Percentiles rank a stretch among this genome's conserved stretches.
These are phyloP conservation scores for Nesogale talazaci DNA, from an alignment of 2,113 vertebrate species.

Conservation along the genomic window DNA sequence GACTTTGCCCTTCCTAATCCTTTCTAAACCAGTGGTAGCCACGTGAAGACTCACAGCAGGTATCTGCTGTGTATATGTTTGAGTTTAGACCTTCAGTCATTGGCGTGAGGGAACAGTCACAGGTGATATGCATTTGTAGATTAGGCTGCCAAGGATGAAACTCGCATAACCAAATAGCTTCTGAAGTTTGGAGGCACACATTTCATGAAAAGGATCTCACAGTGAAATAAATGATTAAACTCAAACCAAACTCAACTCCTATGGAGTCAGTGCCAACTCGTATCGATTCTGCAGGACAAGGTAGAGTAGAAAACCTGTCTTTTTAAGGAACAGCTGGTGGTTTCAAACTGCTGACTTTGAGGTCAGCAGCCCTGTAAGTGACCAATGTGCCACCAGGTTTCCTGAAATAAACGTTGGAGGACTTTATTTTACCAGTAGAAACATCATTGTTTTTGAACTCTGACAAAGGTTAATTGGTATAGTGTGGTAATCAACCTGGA, in stretches of 20 bases:
- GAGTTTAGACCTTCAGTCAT: not conserved
- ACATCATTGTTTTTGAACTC: slow-evolving; percentile 20
- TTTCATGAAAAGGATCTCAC: not conserved
- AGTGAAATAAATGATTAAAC: not conserved
- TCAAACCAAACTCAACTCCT: no score
- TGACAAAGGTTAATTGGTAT: not conserved
- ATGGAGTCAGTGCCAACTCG: no score
- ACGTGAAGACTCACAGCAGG: not conserved
- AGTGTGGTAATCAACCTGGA: not conserved
- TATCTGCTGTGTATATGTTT: not conserved
- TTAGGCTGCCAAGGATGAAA: not conserved
- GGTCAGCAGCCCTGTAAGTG: no score
- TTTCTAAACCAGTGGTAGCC: slow-evolving; percentile 46
- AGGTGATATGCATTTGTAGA: not conserved
- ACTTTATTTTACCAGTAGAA: slow-evolving; percentile 36
- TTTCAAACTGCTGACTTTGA: no score
- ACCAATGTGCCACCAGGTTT: no score
- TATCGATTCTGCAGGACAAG: no score
- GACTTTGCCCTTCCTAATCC: not conserved
- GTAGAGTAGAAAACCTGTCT: no score
- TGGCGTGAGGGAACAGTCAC: not conserved
- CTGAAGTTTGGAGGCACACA: slow-evolving; percentile 19
- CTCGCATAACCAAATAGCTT: slow-evolving; percentile 33
- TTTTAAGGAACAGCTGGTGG: no score
- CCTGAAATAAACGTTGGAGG: no score